These are phyloP conservation scores for Leptopilina myrica DNA, from an alignment of 2,888 invertebrate genomes.

Conservation along the genomic window DNA sequence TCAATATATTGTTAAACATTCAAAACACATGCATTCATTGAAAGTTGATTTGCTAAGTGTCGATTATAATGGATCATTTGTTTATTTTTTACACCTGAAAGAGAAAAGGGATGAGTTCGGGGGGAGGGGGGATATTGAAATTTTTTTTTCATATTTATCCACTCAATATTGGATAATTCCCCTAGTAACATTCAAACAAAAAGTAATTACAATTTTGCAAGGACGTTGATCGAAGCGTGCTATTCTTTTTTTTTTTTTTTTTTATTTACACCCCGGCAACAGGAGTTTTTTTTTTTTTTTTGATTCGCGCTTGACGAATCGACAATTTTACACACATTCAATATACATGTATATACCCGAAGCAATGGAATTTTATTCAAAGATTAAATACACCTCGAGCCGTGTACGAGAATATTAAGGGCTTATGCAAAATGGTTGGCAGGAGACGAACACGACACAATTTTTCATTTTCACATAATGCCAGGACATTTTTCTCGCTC, in stretches of 20 bases:
- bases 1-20: too few species aligned
- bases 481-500: slow-evolving; percentile 25
- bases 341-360: not conserved
- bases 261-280: too few species aligned
- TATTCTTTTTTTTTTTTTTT: not conserved
- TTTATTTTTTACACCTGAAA: not conserved
- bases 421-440: slow-evolving; percentile 27
- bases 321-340: slow-evolving; percentile 23
- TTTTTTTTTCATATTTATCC: not conserved
- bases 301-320: not conserved
- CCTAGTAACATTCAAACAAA: slow-evolving; percentile 8
- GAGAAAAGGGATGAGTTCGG: not conserved
- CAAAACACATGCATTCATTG: too few species aligned
- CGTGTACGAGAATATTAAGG: slow-evolving; percentile 15
- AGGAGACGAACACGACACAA: slow-evolving; percentile 13
- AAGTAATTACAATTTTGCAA: slow-evolving; percentile 18
- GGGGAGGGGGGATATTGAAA: not conserved
- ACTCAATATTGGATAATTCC: not conserved
- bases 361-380: slow-evolving; percentile 7
- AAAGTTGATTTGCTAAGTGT: too few species aligned
- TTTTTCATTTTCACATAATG: slow-evolving; percentile 30
- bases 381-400: slow-evolving; percentile 5
- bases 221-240: slow-evolving; percentile 11
- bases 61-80: not conserved
- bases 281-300: not conserved